Evolutionary conservation across 2,888 invertebrate genomes (phyloP), one percentile per base, ranked within the genome.

Genomic region (Volucella inanis): DNA sequence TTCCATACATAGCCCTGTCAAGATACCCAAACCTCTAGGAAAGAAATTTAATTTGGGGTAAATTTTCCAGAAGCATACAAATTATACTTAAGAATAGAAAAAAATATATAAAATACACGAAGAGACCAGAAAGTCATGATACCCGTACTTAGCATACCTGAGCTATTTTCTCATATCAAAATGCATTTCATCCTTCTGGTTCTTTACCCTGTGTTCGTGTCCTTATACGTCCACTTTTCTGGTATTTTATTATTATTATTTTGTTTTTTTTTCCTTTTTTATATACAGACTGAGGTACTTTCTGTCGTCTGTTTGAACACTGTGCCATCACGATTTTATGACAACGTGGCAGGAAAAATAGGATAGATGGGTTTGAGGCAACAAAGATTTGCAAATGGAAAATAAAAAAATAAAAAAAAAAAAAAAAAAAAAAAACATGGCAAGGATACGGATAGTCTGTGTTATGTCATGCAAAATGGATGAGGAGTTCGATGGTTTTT

Each of bases 161-260:
- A 61, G 65, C 67, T 43, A 75, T 79, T 65, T 65, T 15, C 22
- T 65, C 45, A 74, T 68, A 82, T 49, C 45, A 41, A 75, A 75
- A 79, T 84, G 78, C 78, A 79, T 75, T 79, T 64, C 54, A 31
- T 74, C 38, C 22, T 47, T 14, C 18, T 71, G 22, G 31, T 31
- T 43, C 8, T 41, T 45, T 12, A 1, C 22, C 38, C 43, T 45
- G 61, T 41, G n/a, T 14, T 43, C 61, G 39, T 18, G n/a, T 62
- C 64, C 62, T 76, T 15, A 8, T 45, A 68, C 57, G 70, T 64
- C 50, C 62, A 74, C 59, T 54, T 70, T 64, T 18, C 50, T 76
- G 67, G 65, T 76, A 80, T 85, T 85, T 85, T 80, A 80, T 80
- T 85, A 84, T 84, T 84, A 75, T 84, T 72, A 72, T 83, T 18